Evolutionary conservation across 2,888 invertebrate species (phyloP), one percentile per base, ranked within the genome.

Genomic region (Tetheella fluctuosa): DNA sequence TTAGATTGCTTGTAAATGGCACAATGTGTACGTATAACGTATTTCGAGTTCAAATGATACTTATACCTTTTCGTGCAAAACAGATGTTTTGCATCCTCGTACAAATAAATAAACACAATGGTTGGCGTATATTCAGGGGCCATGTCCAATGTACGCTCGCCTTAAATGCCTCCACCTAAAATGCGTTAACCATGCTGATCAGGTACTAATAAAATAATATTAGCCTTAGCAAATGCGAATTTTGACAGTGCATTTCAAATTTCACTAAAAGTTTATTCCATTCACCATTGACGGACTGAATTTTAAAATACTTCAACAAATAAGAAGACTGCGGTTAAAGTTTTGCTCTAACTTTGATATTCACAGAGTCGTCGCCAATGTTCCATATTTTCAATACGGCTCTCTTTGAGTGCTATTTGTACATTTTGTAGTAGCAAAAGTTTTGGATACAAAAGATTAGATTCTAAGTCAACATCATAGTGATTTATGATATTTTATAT

Each of bases 341-440:
- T 83, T 85, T 74, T 59, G 61, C 64, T 69, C 62, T 63, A 76
- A 83, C 77, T 84, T 81, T 57, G 70, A 71, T 74, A 70, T 79
- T 77, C 70, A 67, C 67, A 60, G 71, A 77, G 48, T 48, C 48
- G 73, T 81, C 73, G 71, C 73, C 75, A 74, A 74, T 77, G 76
- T 80, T 75, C 75, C 74, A 84, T 81, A 85, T 86, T 86, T 86
- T 83, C 83, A 79, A 86, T 84, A 80, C 76, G 79, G 73, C 70
- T 77, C 76, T 76, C 76, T 82, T 81, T 81, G 81, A 81, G 81
- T 76, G 76, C 73, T 76, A 78, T 83, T 82, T 81, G 71, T 79
- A 71, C 80, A 83, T 81, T 84, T 84, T 78, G 77, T 77, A 79
- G 74, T 65, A 62, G 64, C 64, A 66, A 71, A 83, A 83, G 74